Base-by-base conservation (phyloP, 1,140 invertebrate genomes). In the Arctopsyche grandis region DNA sequence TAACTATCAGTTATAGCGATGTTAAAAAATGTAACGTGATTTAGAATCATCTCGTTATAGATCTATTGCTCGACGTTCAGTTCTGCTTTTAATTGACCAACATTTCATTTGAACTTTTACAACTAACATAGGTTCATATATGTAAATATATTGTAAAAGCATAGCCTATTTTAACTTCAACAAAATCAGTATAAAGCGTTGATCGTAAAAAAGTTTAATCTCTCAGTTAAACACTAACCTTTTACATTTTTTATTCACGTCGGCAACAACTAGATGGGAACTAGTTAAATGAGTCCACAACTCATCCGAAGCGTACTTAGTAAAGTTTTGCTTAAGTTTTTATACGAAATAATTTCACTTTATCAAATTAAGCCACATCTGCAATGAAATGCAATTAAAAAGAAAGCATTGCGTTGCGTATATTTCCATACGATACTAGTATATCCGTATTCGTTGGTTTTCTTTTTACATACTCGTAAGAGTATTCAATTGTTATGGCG, bases 261-360 rank as follows among this genome's bases (percentile, higher is more conserved):
- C 52, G 74, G 60, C 44, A 60, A 58, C 44, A 70, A 56, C 73
- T 75, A 75, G 73, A 69, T 63, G 26, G 69, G 75, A 80, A 80
- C 79, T 77, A 80, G 75, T 80, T 80, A 77, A 80, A 80, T 78
- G 79, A 80, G 75, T 69, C 79, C 48, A 77, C 46, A 75, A 74
- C 79, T 69, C 77, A 44, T 58, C 73, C 44, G 38, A 70, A 77
- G 75, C 79, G 75, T 73, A 22, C 79, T 78, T 77, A 73, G 69
- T n/a, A 80, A 80, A 80, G 75, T 80, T 80, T 60, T 10, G 43
- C 9, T 60, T 43, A 22, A 56, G 46, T 29, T 76, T 63, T 76
- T 76, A 76, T 76, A 76, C 63, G 21, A 66, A 66, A 66, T 66
- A 66, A 66, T 66, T 66, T 66, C 63, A 14, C 21, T 66, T 66